Base-by-base conservation (phyloP, 2,888 invertebrate species). In the Aphodius granarius region DNA sequence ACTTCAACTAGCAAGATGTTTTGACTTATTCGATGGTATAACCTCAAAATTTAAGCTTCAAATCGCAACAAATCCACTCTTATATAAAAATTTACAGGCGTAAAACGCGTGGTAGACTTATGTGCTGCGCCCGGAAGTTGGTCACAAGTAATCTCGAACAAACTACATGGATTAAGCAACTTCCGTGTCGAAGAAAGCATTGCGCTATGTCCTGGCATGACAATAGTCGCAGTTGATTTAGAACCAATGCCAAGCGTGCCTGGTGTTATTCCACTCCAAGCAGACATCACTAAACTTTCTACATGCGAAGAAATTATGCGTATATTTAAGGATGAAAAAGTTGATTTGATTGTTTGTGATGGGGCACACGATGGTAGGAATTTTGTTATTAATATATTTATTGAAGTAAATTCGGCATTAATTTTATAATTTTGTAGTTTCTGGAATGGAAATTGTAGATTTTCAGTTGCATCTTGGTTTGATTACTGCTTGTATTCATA, bases 101-200 rank as follows among this genome's bases (percentile, higher is more conserved):
- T 23, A 17, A 75, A 72, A 6, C 72, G 23, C 19, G 75, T 63
- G 22, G 70, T 75, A 19, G 75, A 75, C 64, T 23, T 75, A 63
- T 75, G 75, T 43, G 62, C 75, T 63, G 75, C 75, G 6, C 75
- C 75, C 16, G 75, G 75, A 21, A 75, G 75, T 63, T 75, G 75
- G 75, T 72, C 75, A 5, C 75, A 75, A 22, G 75, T 75, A 15
- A 68, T 75, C 5, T 75, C 72, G 15, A 75, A 75, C 17, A 75
- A 75, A 72, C n/a, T 75, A 4, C 75, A 75, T 20, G 66, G 63
- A 18, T 13, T 73, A 17, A 72, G 70, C 22, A 75, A 72, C 68
- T 72, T 68, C 17, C 20, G 21, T 22, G 0, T 6, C 20, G 16
- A 18, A 68, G 75, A 75, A 62, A 66, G 62, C 66, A 68, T 72